These are phyloP conservation scores for Montipora efflorescens DNA, from an alignment of 64 coral and sea anemone genomes.

Conservation along the genomic window DNA sequence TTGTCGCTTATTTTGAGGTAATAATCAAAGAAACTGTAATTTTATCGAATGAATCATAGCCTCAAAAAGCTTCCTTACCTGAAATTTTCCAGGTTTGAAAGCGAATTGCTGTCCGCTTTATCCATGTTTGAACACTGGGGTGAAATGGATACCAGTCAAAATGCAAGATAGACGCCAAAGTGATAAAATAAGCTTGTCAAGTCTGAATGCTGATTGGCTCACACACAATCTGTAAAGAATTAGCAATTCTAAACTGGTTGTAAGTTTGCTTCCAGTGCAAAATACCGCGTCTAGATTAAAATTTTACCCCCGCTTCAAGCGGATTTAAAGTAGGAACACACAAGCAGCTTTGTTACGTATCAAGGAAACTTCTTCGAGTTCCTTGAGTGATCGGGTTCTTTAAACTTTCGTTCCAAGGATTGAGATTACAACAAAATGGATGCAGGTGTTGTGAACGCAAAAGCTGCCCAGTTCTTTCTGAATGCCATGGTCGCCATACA, in stretches of 20 bases:
- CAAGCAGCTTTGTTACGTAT: background rate
- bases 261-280: background rate
- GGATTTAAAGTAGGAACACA: background rate
- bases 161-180: background rate
- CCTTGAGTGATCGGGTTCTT: too few species aligned
- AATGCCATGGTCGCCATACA: background rate
- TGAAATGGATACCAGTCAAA: conserved; percentile 26
- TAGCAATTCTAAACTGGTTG: conserved; percentile 48
- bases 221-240: conserved; percentile 13
- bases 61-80: background rate
- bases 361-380: too few species aligned
- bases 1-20: background rate
- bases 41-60: background rate
- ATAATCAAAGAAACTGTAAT: background rate
- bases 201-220: conserved; percentile 36
- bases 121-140: conserved; percentile 53
- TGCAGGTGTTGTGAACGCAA: background rate
- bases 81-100: conserved; percentile 31
- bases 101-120: conserved; percentile 16
- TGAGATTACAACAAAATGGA: background rate
- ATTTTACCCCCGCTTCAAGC: background rate
- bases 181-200: background rate
- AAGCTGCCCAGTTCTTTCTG: background rate
- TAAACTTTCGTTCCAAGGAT: background rate
- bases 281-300: background rate